Conservation (phyloP, 2,797 vertebrate species). For the Babyrousa celebensis region DNA sequence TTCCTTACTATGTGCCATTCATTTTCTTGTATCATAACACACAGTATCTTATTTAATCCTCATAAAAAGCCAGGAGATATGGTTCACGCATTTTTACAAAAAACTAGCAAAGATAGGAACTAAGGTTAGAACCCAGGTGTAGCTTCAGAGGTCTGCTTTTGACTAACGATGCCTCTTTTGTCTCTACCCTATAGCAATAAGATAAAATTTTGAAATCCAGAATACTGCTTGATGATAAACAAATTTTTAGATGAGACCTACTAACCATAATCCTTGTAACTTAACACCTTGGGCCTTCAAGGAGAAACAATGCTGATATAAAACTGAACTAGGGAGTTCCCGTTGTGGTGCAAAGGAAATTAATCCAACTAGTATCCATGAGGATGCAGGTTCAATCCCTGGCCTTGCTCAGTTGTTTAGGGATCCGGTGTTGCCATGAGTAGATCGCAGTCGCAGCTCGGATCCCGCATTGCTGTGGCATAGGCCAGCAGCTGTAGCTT, state of each 20-base stretch:
- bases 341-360: too few species aligned
- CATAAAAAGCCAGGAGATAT: neutral
- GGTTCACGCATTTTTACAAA: conserved; percentile 11
- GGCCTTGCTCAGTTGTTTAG: too few species aligned
- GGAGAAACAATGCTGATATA: neutral
- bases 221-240: neutral
- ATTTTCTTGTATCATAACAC: neutral
- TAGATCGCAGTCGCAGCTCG: too few species aligned
- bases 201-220: neutral
- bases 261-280: neutral
- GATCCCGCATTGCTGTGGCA: too few species aligned
- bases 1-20: neutral
- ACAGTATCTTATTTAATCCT: conserved; percentile 17
- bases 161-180: neutral
- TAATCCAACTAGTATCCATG: too few species aligned
- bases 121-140: neutral
- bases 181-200: neutral
- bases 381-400: too few species aligned
- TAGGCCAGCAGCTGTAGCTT: too few species aligned
- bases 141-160: conserved; percentile 2
- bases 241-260: conserved; percentile 22
- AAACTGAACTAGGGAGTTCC: too few species aligned
- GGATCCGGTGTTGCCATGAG: too few species aligned
- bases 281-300: neutral
- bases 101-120: neutral